Percentiles rank a stretch among this genome's conserved stretches.
These are phyloP conservation scores for silkworm (Bombyx mori) DNA, from an alignment of 1,140 invertebrate species.

Conservation along the genomic window DNA sequence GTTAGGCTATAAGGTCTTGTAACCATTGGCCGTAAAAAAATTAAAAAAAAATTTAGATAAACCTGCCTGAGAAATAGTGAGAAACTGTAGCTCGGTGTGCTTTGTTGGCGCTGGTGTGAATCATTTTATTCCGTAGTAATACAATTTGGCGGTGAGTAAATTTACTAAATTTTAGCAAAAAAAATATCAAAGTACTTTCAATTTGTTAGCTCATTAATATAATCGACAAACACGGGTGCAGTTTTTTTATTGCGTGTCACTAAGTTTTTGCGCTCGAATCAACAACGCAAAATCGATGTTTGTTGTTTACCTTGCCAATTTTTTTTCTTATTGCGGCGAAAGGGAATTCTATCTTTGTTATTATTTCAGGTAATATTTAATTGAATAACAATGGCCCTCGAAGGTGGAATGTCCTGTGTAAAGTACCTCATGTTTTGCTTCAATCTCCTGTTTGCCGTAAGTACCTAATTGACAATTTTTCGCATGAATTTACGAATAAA, in stretches of 20 bases:
- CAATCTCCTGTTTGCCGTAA: conserved; percentile 88
- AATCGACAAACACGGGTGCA: too few species aligned
- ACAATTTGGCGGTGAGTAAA: too few species aligned
- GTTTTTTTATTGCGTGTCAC: too few species aligned
- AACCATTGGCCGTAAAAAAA: too few species aligned
- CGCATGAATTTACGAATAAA: too few species aligned
- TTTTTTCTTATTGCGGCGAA: conserved; percentile 14
- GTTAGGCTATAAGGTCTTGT: too few species aligned
- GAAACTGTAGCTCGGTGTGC: too few species aligned
- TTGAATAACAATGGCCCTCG: conserved; percentile 73
- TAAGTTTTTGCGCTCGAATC: conserved; percentile 1
- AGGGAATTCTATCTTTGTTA: conserved; percentile 19
- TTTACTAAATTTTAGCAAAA: too few species aligned
- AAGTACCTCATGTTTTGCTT: conserved; percentile 86
- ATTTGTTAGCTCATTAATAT: too few species aligned
- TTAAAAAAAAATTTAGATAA: too few species aligned
- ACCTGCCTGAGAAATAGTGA: too few species aligned
- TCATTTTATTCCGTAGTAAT: conserved; percentile 3
- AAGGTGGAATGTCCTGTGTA: conserved; percentile 81
- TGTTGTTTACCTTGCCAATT: conserved; percentile 13
- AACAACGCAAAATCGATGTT: conserved; percentile 46
- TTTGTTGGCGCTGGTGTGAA: not conserved
- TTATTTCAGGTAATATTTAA: conserved; percentile 39
- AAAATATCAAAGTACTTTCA: too few species aligned
- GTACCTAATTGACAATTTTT: conserved; percentile 41